Evolutionary conservation across 2,888 invertebrate species (phyloP).

Genomic region (Prosopocoilus inquinatus): DNA sequence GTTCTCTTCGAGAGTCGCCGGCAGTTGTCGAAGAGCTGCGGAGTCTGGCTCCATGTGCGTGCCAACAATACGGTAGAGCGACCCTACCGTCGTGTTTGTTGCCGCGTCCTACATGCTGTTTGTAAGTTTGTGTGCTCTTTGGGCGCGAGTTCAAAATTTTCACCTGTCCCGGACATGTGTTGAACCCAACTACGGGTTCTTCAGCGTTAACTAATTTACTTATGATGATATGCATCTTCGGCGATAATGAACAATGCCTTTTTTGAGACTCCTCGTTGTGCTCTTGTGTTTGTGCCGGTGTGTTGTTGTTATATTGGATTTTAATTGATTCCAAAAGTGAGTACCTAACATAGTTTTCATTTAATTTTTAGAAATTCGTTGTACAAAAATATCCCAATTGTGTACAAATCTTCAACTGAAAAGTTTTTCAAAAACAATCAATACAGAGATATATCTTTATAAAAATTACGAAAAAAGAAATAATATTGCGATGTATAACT

Average conservation of each 20-base stretch:
- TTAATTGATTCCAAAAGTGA: conserved; percentile 3
- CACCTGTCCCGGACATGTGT: background rate
- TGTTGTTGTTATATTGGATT: background rate
- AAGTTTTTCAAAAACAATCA: too few relatives aligned
- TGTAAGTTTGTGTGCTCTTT: background rate
- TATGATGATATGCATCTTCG: background rate
- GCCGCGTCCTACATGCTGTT: background rate
- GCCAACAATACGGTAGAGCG: background rate
- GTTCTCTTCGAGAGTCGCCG: conserved; percentile 26
- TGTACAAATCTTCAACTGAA: too few relatives aligned
- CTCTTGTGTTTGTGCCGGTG: background rate
- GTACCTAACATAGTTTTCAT: background rate
- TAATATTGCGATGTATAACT: too few relatives aligned
- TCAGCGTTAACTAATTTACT: background rate
- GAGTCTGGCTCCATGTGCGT: conserved; percentile 20
- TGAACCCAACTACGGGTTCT: background rate
- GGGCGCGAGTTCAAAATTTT: conserved; percentile 4
- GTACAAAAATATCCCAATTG: too few relatives aligned
- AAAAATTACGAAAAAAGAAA: too few relatives aligned
- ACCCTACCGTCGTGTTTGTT: conserved; percentile 9
- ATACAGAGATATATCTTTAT: too few relatives aligned
- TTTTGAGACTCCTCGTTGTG: background rate
- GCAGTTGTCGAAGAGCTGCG: conserved; percentile 27
- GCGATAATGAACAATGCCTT: background rate
- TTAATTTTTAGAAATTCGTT: background rate